Evolutionary conservation across 2,113 vertebrate genomes (phyloP).

Genomic region (Sapajus apella): DNA sequence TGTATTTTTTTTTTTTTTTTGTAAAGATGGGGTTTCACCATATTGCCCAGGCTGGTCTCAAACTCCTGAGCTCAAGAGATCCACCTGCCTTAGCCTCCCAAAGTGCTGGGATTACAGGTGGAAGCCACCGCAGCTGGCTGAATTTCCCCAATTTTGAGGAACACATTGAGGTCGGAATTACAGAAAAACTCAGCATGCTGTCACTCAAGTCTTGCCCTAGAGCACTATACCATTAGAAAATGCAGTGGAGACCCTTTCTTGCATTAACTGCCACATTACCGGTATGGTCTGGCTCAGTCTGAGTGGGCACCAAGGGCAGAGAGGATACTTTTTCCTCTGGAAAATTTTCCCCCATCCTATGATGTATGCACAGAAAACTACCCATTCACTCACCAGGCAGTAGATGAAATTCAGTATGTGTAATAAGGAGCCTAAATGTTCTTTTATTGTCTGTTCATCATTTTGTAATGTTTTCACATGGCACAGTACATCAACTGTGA

Average conservation of each 20-base stretch:
- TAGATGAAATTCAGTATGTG: not conserved
- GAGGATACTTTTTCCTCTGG: not conserved
- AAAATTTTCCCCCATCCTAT: not conserved
- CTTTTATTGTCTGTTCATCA: conserved; percentile 24
- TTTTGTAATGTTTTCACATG: conserved; percentile 36
- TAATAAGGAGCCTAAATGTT: not conserved
- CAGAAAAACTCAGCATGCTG: not conserved
- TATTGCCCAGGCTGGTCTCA: too few relatives aligned
- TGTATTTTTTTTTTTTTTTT: too few relatives aligned
- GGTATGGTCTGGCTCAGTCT: conserved; percentile 5
- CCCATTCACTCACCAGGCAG: not conserved
- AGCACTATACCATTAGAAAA: conserved; percentile 48
- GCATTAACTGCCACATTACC: not conserved
- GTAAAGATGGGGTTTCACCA: too few relatives aligned
- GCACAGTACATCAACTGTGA: not conserved
- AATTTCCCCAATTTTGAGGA: not conserved
- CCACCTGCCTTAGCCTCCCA: too few relatives aligned
- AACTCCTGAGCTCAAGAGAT: too few relatives aligned
- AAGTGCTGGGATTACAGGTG: too few relatives aligned
- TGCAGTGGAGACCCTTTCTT: not conserved
- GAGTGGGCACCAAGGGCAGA: not conserved
- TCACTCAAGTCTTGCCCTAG: not conserved
- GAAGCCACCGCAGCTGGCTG: too few relatives aligned
- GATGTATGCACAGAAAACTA: not conserved
- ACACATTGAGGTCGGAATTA: conserved; percentile 7